A percentile compares a stretch with the other conserved stretches of the same genome.
Conservation (phyloP, 1,140 invertebrate species). For the Luehdorfia chinensis region DNA sequence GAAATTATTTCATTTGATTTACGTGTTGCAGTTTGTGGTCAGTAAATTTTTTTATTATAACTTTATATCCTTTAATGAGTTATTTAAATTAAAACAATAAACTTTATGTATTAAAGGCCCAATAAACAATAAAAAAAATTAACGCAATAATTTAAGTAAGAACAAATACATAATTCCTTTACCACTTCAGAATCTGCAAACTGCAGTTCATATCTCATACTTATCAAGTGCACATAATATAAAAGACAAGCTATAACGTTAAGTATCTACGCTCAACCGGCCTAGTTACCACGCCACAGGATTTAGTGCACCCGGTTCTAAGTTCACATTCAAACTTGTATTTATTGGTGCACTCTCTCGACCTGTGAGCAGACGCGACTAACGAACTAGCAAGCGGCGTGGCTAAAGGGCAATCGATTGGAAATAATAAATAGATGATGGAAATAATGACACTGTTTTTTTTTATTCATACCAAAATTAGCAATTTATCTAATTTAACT, state of each 20-base stretch:
- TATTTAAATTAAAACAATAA: too few relatives aligned
- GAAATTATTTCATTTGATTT: too few relatives aligned
- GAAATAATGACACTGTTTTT: slow-evolving; percentile 6
- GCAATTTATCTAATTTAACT: not conserved
- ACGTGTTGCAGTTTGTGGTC: too few relatives aligned
- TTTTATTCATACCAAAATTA: not conserved
- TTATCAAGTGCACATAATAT: slow-evolving; percentile 1
- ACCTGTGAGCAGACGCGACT: slow-evolving; percentile 10
- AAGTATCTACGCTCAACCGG: not conserved
- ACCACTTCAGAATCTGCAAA: too few relatives aligned
- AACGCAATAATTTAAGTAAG: too few relatives aligned
- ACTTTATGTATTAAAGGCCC: too few relatives aligned
- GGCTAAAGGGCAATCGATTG: slow-evolving; percentile 12
- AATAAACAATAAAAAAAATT: too few relatives aligned
- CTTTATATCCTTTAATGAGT: too few relatives aligned
- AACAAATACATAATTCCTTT: too few relatives aligned
- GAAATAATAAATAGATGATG: slow-evolving; percentile 11
- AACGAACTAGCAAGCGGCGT: slow-evolving; percentile 8
- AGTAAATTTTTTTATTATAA: too few relatives aligned
- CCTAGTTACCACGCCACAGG: slow-evolving; percentile 13
- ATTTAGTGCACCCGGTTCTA: slow-evolving; percentile 13
- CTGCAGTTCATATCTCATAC: not conserved
- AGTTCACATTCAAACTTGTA: slow-evolving; percentile 13
- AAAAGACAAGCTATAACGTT: not conserved
- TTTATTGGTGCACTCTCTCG: slow-evolving; percentile 14